phyloP scores from a whole-genome alignment of 2,113 vertebrate species.

The Protobothrops mucrosquamatus region DNA sequence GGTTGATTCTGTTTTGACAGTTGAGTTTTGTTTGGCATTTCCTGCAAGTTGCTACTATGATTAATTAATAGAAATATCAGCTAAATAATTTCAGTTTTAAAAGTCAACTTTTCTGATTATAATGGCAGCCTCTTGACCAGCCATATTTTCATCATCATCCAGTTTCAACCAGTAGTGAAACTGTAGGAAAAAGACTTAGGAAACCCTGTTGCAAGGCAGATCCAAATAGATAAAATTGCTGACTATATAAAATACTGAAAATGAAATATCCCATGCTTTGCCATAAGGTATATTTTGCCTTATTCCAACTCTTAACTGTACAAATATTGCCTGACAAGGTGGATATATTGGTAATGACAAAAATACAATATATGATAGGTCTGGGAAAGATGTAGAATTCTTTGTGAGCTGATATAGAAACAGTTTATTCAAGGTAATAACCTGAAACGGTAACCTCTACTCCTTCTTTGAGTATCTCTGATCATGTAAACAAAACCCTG shows the following conservation, averaged over 20 bases:
- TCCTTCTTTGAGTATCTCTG: background rate
- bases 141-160: background rate
- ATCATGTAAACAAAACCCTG: background rate
- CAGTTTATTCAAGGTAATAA: conserved; percentile 3
- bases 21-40: background rate
- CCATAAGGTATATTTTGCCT: background rate
- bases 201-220: background rate
- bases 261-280: background rate
- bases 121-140: background rate
- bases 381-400: conserved; percentile 30
- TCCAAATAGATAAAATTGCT: background rate
- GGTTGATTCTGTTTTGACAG: background rate
- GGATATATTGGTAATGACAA: conserved; percentile 32
- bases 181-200: background rate
- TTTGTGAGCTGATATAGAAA: background rate
- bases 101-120: background rate
- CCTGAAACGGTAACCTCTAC: background rate
- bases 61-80: background rate
- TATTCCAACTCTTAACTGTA: background rate
- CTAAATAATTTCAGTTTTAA: background rate
- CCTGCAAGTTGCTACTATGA: background rate
- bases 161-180: background rate
- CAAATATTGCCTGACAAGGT: background rate
- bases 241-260: background rate
- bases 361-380: conserved; percentile 31